phyloP scores from a whole-genome alignment of 1,140 invertebrate species.

The Pseudomyrmex cubaensis region DNA sequence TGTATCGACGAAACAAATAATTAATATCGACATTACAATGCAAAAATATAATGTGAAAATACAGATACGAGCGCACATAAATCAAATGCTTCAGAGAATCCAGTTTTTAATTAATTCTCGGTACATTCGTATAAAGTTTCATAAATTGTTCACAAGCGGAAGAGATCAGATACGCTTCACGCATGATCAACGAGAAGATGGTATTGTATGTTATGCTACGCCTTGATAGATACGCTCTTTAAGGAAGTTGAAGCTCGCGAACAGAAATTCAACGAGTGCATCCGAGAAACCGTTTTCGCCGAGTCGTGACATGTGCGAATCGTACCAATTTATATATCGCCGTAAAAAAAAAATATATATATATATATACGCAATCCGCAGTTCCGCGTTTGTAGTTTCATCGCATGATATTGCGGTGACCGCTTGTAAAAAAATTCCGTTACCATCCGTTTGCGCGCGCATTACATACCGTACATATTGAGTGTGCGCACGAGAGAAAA shows the following conservation, averaged over 20 bases:
- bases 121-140: constrained; percentile 13
- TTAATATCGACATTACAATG: background rate
- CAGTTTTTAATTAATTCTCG: constrained; percentile 5
- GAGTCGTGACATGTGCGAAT: constrained; percentile 2
- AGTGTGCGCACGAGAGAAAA: background rate
- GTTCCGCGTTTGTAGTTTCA: constrained; percentile 22
- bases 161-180: constrained; percentile 46
- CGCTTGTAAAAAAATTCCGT: constrained; percentile 12
- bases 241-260: background rate
- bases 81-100: background rate
- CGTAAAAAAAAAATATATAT: background rate
- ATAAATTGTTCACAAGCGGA: constrained; percentile 18
- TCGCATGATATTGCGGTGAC: background rate
- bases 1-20: background rate
- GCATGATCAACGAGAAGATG: background rate
- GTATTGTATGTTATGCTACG: background rate
- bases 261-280: constrained; percentile 22
- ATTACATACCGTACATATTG: constrained; percentile 21
- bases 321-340: constrained; percentile 29
- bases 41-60: background rate
- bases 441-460: background rate
- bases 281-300: constrained; percentile 11
- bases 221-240: background rate
- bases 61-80: background rate
- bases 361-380: background rate